Conservation (phyloP, 2,888 invertebrate genomes). For the Harpagoxenus sublaevis region DNA sequence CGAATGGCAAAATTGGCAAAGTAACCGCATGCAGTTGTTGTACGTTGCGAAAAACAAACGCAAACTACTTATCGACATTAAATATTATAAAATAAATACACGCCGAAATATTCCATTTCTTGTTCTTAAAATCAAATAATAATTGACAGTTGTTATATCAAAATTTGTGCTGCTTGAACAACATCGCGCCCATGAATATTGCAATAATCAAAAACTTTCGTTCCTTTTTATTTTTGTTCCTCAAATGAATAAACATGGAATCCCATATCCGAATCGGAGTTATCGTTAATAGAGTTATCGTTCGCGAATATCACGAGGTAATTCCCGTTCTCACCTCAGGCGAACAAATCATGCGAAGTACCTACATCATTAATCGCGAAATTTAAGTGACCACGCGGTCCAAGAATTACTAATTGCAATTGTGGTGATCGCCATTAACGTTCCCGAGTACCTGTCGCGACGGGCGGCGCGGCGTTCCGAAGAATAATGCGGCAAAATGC, state of each 20-base stretch:
- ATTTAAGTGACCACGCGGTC: neutral
- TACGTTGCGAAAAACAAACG: neutral
- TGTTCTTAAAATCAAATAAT: neutral
- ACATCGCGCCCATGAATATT: neutral
- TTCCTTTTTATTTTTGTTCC: neutral
- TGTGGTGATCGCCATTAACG: neutral
- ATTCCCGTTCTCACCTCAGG: neutral
- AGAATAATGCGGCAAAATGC: no score
- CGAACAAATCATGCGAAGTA: neutral
- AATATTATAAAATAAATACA: neutral
- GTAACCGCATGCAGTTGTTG: neutral
- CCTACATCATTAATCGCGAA: neutral
- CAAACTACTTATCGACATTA: no score
- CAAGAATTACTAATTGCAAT: neutral
- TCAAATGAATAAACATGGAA: neutral
- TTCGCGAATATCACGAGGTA: neutral
- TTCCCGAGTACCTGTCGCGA: neutral
- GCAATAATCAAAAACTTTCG: neutral
- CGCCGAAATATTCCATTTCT: neutral
- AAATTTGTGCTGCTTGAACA: no score
- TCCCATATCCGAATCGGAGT: no score
- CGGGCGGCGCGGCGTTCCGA: neutral
- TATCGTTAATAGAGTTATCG: no score
- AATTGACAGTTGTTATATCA: no score
- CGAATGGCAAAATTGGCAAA: neutral